phyloP scores from a whole-genome alignment of 1,140 invertebrate species.

The Babylonia areolata region DNA sequence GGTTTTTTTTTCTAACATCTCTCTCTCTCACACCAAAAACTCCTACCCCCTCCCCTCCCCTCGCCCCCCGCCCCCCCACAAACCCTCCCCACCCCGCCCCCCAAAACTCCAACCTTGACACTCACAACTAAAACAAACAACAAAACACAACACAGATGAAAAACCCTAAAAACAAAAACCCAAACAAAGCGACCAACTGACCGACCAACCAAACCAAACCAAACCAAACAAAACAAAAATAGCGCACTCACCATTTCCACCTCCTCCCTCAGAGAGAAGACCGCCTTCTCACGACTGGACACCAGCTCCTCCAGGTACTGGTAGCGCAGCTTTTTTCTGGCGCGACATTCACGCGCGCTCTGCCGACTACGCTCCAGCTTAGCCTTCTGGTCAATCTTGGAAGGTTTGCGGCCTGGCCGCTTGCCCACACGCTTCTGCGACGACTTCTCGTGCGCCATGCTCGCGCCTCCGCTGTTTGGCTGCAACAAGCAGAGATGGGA shows the following conservation, averaged over 20 bases:
- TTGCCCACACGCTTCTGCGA: constrained; percentile 57
- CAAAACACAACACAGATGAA: no score
- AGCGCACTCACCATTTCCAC: constrained; percentile 87
- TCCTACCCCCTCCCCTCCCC: no score
- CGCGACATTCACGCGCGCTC: constrained; percentile 96
- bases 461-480: constrained; percentile 71
- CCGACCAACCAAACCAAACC: neutral
- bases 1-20: no score
- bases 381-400: constrained; percentile 95
- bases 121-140: no score
- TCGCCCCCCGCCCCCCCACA: no score
- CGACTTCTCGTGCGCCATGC: constrained; percentile 57
- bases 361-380: constrained; percentile 97
- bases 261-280: constrained; percentile 91
- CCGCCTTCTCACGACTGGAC: constrained; percentile 94
- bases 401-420: constrained; percentile 91
- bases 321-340: constrained; percentile 95
- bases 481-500: no score
- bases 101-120: no score
- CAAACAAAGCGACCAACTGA: neutral
- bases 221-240: neutral
- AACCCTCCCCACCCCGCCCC: no score
- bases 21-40: no score
- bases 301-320: constrained; percentile 98
- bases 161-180: neutral